Percentiles rank a stretch among this genome's conserved stretches.
Conservation (phyloP, 2,113 vertebrate genomes). For the Crypturellus undulatus region DNA sequence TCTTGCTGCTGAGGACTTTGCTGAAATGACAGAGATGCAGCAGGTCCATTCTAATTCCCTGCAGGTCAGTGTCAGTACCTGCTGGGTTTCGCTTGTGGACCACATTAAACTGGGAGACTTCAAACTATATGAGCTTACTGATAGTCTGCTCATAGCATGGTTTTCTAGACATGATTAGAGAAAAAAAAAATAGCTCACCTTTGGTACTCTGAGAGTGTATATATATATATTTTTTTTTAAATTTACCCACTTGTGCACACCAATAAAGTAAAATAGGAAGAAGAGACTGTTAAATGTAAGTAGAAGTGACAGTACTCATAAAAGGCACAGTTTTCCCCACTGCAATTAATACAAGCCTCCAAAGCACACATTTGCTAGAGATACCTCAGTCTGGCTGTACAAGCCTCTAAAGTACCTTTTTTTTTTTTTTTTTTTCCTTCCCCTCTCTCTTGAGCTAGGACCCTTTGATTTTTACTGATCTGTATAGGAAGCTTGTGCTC, state of each 20-base stretch:
- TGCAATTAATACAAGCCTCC: fast-evolving
- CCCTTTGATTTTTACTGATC: neutral
- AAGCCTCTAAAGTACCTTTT: no score
- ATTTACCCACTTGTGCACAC: neutral
- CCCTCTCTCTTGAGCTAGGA: neutral
- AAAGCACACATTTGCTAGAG: neutral
- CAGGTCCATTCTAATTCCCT: conserved; percentile 81
- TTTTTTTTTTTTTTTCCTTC: no score
- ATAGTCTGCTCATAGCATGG: neutral
- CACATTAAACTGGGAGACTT: conserved; percentile 68
- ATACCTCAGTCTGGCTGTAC: neutral
- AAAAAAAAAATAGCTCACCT: neutral
- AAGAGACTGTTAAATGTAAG: neutral
- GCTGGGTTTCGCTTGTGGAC: conserved; percentile 86
- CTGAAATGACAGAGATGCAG: neutral
- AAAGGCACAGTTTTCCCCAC: neutral
- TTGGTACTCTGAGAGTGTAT: fast-evolving
- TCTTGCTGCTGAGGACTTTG: neutral
- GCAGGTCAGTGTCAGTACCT: conserved; percentile 69
- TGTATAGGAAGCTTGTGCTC: neutral
- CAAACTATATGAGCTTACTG: neutral
- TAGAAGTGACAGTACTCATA: fast-evolving
- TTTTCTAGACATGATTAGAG: conserved; percentile 62
- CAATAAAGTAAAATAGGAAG: neutral
- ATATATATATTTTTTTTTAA: no score